Evolutionary conservation across 2,888 invertebrate species (phyloP), one percentile per base, ranked within the genome.

Genomic region (Pachydiplax longipennis): DNA sequence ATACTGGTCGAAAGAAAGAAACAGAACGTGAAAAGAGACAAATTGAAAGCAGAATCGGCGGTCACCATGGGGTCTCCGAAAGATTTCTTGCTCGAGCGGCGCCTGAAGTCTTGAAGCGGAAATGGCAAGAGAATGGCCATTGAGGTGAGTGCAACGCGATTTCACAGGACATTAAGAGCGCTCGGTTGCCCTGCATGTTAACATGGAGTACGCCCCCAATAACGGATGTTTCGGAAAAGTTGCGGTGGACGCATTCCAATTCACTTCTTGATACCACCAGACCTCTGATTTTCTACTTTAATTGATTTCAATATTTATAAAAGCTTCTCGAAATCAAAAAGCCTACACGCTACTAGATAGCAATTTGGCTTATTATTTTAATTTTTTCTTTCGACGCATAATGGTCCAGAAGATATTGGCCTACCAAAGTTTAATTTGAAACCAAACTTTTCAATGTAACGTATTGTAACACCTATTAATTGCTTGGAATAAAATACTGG

Each of bases 61-160:
- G 35, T 12, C 58, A 15, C 61, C 25, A 44, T 81, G 81, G 81
- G 35, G 81, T 22, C 37, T 35, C 22, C 37, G 81, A 37, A n/a
- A 37, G 81, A 81, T 40, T n/a, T 53, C 53, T 53, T 53, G 73
- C 1, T 8, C 31, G 73, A 31, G 73, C 22, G 73, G 13, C n/a
- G 65, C 22, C n/a, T 65, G 31, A 31, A 73, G 73, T 31, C 25
- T 73, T 25, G 73, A 2, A 35, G 40, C 81, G 37, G 37, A 31
- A 22, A 37, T 35, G 37, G 80, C 25, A 37, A 35, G 80, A 35
- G 25, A 58, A 18, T 35, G 61, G 65, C 37, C 87, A 61, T n/a
- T 61, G 37, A 87, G 87, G 87, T 87, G 87, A 87, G 87, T 61
- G 87, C 61, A 87, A 87, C 35, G 87, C 87, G 61, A 87, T 87